Evolutionary conservation across 2,797 vertebrate species (phyloP), one percentile per base, ranked within the genome.

Genomic region (Tadarida brasiliensis): DNA sequence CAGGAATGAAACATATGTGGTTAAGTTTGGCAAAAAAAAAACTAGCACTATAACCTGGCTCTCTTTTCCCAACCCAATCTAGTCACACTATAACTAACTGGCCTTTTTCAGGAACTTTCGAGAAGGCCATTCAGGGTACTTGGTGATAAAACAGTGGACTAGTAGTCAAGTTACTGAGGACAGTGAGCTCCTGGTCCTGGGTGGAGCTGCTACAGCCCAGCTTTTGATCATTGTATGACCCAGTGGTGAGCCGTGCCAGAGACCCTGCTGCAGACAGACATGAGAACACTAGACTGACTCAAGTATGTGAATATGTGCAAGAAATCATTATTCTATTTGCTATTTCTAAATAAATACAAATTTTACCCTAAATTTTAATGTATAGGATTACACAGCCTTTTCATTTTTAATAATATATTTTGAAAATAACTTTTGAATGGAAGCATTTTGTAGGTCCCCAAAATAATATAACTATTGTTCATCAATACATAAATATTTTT

Each of bases 341-440:
- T 81, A 77, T 57, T 86, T 81, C 67, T 71, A 92, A 65, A 56
- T 82, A 2, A 76, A 47, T 47, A 22, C 0, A 47, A 54, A 77
- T 78, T 82, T 82, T 39, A 70, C 44, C 57, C 28, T 49, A 90
- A 70, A 70, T 77, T 59, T 78, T 86, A 83, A 63, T 93, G 6
- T 44, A 33, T 49, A 59, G 11, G 16, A 68, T 28, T 70, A 26
- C 61, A 81, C 0, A 16, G 61, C 35, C 12, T 61, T 33, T 77
- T 85, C 14, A 51, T 59, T 90, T 85, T 63, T 54, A 39, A 76
- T 63, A 17, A 61, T 61, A 70, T 70, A 86, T 67, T 90, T 87
- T 87, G 8, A 84, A 77, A 78, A 22, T 61, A 71, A 88, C 16
- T 90, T 93, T 92, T 81, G 17, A 70, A 82, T 94, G 26, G 11